Conservation (phyloP, 2,888 invertebrate species). For the Polymixis lichenea region DNA sequence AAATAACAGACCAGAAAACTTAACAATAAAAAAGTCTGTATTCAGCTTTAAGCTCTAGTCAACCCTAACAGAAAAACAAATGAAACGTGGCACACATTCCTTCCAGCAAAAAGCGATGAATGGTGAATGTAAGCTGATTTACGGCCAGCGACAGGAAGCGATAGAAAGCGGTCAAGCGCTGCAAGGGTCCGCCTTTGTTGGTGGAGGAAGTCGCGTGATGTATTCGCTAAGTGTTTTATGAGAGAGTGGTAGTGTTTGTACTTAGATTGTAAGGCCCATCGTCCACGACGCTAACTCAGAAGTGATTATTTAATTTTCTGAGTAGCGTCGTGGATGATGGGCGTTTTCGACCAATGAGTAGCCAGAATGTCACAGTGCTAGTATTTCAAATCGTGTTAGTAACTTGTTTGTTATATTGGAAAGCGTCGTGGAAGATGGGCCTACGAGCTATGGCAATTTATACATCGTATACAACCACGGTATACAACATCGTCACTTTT, state of each 20-base stretch:
- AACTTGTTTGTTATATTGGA: too few species aligned
- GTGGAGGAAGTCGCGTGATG: slow-evolving; percentile 54
- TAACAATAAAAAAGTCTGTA: neutral
- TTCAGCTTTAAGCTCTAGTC: neutral
- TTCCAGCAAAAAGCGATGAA: slow-evolving; percentile 64
- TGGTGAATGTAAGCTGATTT: slow-evolving; percentile 61
- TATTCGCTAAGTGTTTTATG: slow-evolving; percentile 60
- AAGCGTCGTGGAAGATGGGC: neutral
- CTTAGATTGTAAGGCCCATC: neutral
- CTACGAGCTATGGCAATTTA: neutral
- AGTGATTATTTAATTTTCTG: too few species aligned
- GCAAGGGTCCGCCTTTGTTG: slow-evolving; percentile 61
- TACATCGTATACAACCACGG: neutral
- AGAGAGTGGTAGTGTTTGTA: slow-evolving; percentile 6
- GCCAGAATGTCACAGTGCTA: too few species aligned
- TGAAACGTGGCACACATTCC: slow-evolving; percentile 47
- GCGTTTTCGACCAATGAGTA: too few species aligned
- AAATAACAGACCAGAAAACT: neutral
- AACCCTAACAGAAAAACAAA: slow-evolving; percentile 58
- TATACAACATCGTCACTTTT: neutral
- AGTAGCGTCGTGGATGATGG: too few species aligned
- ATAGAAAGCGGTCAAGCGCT: slow-evolving; percentile 70
- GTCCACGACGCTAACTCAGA: neutral
- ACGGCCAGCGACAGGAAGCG: slow-evolving; percentile 60
- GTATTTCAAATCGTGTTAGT: too few species aligned